Evolutionary conservation across 2,113 vertebrate genomes (phyloP).

Genomic region (Corythornis cristatus): DNA sequence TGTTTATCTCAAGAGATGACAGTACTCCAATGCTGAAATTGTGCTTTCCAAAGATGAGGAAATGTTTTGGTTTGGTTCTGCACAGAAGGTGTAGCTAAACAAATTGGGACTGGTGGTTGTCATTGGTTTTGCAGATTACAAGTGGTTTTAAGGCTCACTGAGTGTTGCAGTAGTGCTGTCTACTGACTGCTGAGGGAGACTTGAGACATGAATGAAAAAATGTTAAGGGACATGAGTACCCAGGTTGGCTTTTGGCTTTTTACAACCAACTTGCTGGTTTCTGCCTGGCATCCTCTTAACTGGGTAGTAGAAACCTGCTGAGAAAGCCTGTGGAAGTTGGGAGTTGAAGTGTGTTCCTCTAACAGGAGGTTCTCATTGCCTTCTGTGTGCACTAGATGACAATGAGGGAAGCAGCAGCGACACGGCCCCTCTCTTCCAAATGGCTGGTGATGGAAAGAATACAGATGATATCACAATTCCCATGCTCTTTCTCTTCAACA

Average conservation of each 20-base stretch:
- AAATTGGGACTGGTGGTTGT: neutral
- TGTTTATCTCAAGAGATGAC: neutral
- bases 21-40: neutral
- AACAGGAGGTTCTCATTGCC: neutral
- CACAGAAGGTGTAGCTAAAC: neutral
- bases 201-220: neutral
- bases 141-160: neutral
- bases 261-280: neutral
- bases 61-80: neutral
- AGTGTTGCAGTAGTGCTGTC: neutral
- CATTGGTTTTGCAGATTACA: neutral
- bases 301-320: neutral
- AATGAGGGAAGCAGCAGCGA: constrained; percentile 99
- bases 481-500: constrained; percentile 96
- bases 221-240: neutral
- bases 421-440: constrained; percentile 97
- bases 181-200: neutral
- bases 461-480: constrained; percentile 93
- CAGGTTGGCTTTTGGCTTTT: neutral
- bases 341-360: neutral
- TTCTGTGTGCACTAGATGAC: constrained; percentile 82
- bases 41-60: neutral
- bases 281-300: neutral
- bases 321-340: neutral
- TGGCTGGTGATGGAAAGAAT: constrained; percentile 95